Base-by-base conservation (phyloP, 2,797 vertebrate genomes). In the Diglossa cyanea region DNA sequence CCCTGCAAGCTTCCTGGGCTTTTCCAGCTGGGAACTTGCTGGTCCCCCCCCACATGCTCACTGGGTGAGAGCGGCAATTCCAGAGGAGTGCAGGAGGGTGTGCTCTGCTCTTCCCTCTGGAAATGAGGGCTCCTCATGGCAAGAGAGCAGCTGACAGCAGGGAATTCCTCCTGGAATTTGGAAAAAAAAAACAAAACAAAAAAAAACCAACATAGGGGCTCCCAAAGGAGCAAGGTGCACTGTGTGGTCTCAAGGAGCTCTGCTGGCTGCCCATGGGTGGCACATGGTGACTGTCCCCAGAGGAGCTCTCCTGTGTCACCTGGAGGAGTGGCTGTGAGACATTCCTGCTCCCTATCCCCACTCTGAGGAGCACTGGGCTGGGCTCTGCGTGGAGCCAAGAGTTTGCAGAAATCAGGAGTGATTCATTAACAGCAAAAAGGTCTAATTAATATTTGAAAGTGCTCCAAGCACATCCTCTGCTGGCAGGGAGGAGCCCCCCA, bases 381-480 rank as follows among this genome's bases (percentile, higher is more conserved):
- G 58, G 63, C 60, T 80, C 68, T 55, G 53, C 30, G 0, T 3
- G 39, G 47, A 55, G 44, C 50, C 24, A 13, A 50, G 75, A 13
- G 57, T 72, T 50, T 67, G 81, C 87, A 79, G 20, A 83, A 88
- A 73, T 63, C 87, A 68, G 47, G 45, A 86, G 42, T 47, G 76
- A 65, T 68, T 93, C 31, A 14, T 83, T 91, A 91, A 21, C 42
- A 44, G 68, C 42, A 72, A 61, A 76, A 93, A 55, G 28, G 31
- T 44, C 76, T 91, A 76, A 91, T 93, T 94, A 88, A 88, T 90
- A 42, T 75, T 39, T 90, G 78, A 73, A 72, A 74, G 53, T 33
- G 71, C 75, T 90, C 44, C 72, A 75, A 50, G 24, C 53, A 19
- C 35, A 16, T 85, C 74, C 39, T 82, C 83, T 92, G 86, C 83